A percentile compares a stretch with the other conserved stretches of the same genome.
These are phyloP conservation scores for Schizopygopsis malacanthus DNA, from an alignment of 2,797 vertebrate genomes.

Conservation along the genomic window DNA sequence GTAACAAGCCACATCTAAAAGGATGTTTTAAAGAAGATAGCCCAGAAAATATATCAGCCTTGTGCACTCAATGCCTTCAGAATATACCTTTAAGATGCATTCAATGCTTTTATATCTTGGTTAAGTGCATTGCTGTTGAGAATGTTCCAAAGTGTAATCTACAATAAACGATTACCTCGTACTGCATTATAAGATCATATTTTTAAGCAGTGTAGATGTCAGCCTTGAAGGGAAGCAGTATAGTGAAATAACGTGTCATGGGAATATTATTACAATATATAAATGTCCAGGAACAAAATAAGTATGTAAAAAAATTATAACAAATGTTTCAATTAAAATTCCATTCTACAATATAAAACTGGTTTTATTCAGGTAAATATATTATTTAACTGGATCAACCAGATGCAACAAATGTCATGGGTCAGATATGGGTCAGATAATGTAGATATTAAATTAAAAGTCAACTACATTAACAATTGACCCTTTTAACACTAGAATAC, in stretches of 20 bases:
- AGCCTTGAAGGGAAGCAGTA: background rate
- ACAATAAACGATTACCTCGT: background rate
- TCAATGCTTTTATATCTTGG: background rate
- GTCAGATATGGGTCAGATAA: background rate
- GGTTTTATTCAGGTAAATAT: background rate
- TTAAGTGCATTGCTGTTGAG: constrained; percentile 2
- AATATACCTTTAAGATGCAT: background rate
- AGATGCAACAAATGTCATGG: background rate
- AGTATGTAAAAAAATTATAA: background rate
- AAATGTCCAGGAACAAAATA: background rate
- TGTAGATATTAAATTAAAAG: background rate
- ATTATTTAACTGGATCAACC: background rate
- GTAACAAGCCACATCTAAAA: constrained; percentile 21
- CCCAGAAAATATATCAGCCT: background rate
- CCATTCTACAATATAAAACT: background rate
- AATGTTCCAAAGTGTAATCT: constrained; percentile 17
- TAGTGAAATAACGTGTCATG: background rate
- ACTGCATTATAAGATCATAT: background rate
- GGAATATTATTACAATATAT: background rate
- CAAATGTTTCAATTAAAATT: background rate
- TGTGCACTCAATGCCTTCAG: constrained; percentile 1
- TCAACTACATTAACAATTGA: background rate
- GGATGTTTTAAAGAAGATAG: constrained; percentile 18
- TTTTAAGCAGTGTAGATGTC: constrained; percentile 1
- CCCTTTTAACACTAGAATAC: background rate